Conservation (phyloP, 2,888 invertebrate genomes). For the Apeira syringaria region DNA sequence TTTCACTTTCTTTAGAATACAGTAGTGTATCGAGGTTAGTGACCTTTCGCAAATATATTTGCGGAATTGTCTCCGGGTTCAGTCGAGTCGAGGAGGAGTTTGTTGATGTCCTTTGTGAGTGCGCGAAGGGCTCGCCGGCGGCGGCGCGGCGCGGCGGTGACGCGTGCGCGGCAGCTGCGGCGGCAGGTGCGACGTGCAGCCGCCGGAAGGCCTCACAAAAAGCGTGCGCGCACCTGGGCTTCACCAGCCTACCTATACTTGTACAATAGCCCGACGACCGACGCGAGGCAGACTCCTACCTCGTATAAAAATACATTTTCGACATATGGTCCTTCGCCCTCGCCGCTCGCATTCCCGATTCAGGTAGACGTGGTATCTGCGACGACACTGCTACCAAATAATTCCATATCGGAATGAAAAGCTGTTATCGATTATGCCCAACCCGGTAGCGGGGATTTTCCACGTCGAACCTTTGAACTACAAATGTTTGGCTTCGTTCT, state of each 20-base stretch:
- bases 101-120: slow-evolving; percentile 23
- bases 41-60: slow-evolving; percentile 22
- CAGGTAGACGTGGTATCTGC: slow-evolving; percentile 16
- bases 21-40: slow-evolving; percentile 17
- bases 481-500: slow-evolving; percentile 27
- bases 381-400: background rate
- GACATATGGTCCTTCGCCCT: slow-evolving; percentile 57
- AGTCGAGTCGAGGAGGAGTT: slow-evolving; percentile 5
- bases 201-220: slow-evolving; percentile 80
- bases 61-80: no score
- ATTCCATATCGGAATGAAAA: slow-evolving; percentile 25
- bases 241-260: slow-evolving; percentile 58
- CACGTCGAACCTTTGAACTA: slow-evolving; percentile 4
- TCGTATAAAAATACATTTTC: slow-evolving; percentile 51
- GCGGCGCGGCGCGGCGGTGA: slow-evolving; percentile 8
- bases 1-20: background rate
- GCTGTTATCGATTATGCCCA: slow-evolving; percentile 16
- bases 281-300: slow-evolving; percentile 38
- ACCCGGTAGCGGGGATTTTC: slow-evolving; percentile 13
- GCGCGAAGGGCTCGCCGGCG: slow-evolving; percentile 2
- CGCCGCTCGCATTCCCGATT: slow-evolving; percentile 30
- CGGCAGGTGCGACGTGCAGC: slow-evolving; percentile 47
- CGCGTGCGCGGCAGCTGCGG: slow-evolving; percentile 33
- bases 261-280: slow-evolving; percentile 61
- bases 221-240: slow-evolving; percentile 75